These are phyloP conservation scores for Metallyticus violacea DNA, from an alignment of 2,888 invertebrate genomes.

Conservation along the genomic window DNA sequence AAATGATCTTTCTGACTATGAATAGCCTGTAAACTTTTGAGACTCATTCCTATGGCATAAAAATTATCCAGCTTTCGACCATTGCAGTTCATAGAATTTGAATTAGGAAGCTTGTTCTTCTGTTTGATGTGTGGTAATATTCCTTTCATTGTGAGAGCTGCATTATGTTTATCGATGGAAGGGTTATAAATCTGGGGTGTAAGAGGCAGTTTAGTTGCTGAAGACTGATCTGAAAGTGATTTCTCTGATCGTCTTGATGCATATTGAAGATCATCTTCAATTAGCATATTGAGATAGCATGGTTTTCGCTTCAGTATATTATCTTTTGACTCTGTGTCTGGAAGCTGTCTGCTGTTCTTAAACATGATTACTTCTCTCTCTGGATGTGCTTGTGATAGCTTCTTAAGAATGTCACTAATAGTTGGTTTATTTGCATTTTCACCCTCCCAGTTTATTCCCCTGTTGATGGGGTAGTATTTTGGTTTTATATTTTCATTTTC, in stretches of 20 bases:
- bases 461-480: background rate
- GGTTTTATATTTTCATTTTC: conserved; percentile 16
- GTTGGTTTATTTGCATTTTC: conserved; percentile 10
- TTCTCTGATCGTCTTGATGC: background rate
- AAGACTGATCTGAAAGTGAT: background rate
- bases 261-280: background rate
- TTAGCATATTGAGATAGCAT: background rate
- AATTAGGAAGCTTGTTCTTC: background rate
- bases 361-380: conserved; percentile 13
- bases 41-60: conserved; percentile 27
- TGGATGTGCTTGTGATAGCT: conserved; percentile 14
- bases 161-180: background rate
- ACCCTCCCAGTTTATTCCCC: conserved; percentile 21
- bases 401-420: conserved; percentile 18
- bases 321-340: background rate
- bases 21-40: conserved; percentile 12
- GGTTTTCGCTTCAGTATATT: background rate
- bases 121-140: conserved; percentile 24
- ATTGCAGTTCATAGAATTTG: background rate
- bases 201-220: background rate
- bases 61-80: conserved; percentile 16
- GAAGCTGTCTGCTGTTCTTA: background rate
- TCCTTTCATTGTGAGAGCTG: background rate
- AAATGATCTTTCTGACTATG: conserved; percentile 17
- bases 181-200: background rate